Evolutionary conservation across 2,113 vertebrate genomes (phyloP).

Genomic region (Jaculus jaculus): DNA sequence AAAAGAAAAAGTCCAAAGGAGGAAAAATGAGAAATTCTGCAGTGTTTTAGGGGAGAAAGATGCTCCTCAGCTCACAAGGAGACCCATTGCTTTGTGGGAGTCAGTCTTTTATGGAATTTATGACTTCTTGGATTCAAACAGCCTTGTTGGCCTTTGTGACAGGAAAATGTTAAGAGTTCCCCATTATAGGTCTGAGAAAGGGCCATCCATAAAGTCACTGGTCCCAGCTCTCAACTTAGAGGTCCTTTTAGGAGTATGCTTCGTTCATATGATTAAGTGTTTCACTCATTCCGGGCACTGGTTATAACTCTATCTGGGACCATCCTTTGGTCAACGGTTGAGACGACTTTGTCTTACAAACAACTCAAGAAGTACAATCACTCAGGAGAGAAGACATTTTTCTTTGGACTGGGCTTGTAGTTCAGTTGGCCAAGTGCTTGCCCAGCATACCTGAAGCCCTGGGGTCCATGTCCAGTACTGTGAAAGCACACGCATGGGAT

Average conservation of each 20-base stretch:
- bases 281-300: neutral
- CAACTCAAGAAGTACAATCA: neutral
- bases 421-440: too few relatives aligned
- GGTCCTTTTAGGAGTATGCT: conserved; percentile 19
- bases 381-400: neutral
- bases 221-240: neutral
- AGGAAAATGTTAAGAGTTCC: neutral
- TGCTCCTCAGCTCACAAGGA: neutral
- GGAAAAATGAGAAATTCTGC: neutral
- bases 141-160: neutral
- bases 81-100: neutral
- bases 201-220: neutral
- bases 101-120: neutral
- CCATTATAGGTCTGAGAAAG: neutral
- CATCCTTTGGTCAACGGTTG: neutral
- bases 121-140: neutral
- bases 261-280: neutral
- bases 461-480: too few relatives aligned
- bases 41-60: neutral
- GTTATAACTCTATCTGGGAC: neutral
- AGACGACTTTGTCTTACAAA: neutral
- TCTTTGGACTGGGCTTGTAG: neutral
- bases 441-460: too few relatives aligned
- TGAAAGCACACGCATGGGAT: too few relatives aligned
- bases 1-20: neutral